These are phyloP conservation scores for Globodera ellingtonae DNA, from an alignment of 1,140 invertebrate species.

Conservation along the genomic window DNA sequence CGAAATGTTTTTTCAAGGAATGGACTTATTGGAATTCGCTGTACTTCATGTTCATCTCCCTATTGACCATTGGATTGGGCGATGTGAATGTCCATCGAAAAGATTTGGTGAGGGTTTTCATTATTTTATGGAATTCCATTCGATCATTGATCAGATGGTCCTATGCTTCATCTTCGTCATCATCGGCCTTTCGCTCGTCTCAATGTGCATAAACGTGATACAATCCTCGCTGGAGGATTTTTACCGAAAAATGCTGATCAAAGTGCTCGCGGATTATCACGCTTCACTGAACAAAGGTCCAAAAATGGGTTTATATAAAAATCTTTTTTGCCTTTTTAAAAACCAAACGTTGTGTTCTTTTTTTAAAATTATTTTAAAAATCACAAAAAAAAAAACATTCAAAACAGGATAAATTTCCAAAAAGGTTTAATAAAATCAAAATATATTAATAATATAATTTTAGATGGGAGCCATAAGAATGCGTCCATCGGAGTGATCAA, in stretches of 20 bases:
- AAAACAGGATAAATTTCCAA: too few relatives aligned
- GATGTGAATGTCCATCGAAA: constrained; percentile 54
- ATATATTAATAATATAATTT: constrained; percentile 31
- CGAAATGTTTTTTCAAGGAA: constrained; percentile 24
- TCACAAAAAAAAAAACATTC: too few relatives aligned
- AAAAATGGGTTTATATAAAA: not conserved
- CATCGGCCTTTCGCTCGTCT: constrained; percentile 61
- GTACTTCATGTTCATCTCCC: constrained; percentile 65
- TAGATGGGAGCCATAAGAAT: constrained; percentile 58
- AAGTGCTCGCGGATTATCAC: constrained; percentile 62
- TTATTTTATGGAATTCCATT: not conserved
- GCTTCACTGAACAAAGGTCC: constrained; percentile 61
- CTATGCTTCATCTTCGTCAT: constrained; percentile 64
- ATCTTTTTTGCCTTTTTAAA: too few relatives aligned
- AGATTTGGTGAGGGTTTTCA: constrained; percentile 43
- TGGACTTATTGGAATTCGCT: constrained; percentile 58
- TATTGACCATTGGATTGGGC: constrained; percentile 54
- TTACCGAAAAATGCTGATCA: constrained; percentile 59
- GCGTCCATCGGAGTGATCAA: constrained; percentile 65
- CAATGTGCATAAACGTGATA: constrained; percentile 63
- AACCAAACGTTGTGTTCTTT: too few relatives aligned
- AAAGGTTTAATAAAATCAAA: constrained; percentile 23
- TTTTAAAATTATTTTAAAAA: too few relatives aligned
- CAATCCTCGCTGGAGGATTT: constrained; percentile 62
- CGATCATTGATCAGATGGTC: constrained; percentile 50